These are phyloP conservation scores for Ditula angustiorana DNA, from an alignment of 2,888 invertebrate species.

Conservation along the genomic window DNA sequence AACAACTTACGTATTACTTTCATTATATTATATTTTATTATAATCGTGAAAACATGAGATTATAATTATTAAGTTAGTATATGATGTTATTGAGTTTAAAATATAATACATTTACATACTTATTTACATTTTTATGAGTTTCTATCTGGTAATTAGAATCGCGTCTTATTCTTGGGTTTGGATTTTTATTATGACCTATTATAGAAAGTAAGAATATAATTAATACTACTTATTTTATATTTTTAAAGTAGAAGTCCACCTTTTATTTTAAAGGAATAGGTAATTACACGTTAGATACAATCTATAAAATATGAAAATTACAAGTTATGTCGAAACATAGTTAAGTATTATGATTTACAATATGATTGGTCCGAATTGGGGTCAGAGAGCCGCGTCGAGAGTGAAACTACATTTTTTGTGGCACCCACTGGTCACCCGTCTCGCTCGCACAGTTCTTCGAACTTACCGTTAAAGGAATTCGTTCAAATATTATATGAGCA, in stretches of 20 bases:
- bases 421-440: conserved; percentile 33
- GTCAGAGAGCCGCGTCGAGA: conserved; percentile 55
- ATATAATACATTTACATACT: no score
- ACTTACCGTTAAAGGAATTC: conserved; percentile 37
- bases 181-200: neutral
- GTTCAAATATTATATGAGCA: conserved; percentile 18
- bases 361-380: conserved; percentile 47
- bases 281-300: conserved; percentile 14
- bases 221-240: no score
- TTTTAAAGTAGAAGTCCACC: no score
- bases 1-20: neutral
- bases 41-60: no score
- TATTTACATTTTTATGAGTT: no score
- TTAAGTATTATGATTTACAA: conserved; percentile 57
- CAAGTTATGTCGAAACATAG: conserved; percentile 55
- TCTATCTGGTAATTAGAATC: no score
- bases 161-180: neutral
- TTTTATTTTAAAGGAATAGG: conserved; percentile 6
- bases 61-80: no score
- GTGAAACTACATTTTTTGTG: conserved; percentile 66
- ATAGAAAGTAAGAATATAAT: neutral
- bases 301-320: conserved; percentile 1
- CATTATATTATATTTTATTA: neutral
- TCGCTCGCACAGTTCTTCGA: conserved; percentile 46
- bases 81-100: no score